phyloP scores from a whole-genome alignment of 1,140 invertebrate species.

The Mizuhopecten yessoensis region DNA sequence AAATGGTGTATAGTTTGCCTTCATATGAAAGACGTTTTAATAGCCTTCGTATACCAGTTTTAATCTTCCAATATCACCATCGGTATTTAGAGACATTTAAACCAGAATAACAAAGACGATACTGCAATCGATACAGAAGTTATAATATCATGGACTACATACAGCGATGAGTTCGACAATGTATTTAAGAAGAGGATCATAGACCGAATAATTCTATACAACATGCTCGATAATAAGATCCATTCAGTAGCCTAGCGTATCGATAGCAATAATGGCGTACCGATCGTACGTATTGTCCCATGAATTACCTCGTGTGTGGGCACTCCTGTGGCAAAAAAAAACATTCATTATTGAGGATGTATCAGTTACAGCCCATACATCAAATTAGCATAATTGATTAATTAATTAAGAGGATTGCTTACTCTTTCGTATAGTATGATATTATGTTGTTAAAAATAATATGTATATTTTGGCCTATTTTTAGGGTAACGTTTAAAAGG shows the following conservation, averaged over 20 bases:
- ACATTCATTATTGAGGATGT: neutral
- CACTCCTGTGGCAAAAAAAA: neutral
- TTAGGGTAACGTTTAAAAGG: too few species aligned
- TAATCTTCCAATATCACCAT: neutral
- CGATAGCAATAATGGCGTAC: neutral
- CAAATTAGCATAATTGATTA: neutral
- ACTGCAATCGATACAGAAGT: neutral
- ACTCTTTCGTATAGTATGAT: too few species aligned
- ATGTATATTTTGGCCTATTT: too few species aligned
- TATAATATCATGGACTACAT: neutral
- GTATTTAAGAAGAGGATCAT: neutral
- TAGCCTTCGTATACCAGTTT: neutral
- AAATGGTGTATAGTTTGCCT: too few species aligned
- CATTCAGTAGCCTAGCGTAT: neutral
- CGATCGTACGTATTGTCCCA: neutral
- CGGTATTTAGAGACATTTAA: neutral
- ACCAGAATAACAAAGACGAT: neutral
- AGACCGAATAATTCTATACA: neutral
- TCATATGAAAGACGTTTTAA: too few species aligned
- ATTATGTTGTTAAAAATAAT: too few species aligned
- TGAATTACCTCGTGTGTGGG: neutral
- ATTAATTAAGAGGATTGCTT: neutral
- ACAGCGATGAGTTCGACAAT: neutral
- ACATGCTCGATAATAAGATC: neutral
- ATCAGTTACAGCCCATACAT: neutral